A percentile compares a stretch with the other conserved stretches of the same genome.
These are phyloP conservation scores for Dermochelys coriacea DNA, from an alignment of 2,797 vertebrate species.

Conservation along the genomic window DNA sequence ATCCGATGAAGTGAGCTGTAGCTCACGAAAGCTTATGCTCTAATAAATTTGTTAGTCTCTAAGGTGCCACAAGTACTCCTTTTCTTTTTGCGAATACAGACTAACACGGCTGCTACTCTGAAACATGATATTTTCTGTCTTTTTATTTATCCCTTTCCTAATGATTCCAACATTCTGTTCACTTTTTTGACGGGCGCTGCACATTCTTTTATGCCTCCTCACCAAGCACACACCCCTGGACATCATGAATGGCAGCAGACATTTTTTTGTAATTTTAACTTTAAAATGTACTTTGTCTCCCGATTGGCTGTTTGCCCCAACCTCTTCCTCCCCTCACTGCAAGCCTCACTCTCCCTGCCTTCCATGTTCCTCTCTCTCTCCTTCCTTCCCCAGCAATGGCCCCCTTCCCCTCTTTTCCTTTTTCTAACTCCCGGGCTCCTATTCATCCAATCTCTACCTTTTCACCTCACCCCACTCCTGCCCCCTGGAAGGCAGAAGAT, in stretches of 20 bases:
- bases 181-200: too few relatives aligned
- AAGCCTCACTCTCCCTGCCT: not conserved
- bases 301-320: not conserved
- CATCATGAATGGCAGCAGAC: not conserved
- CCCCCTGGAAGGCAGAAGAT: not conserved
- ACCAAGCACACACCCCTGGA: not conserved
- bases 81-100: too few relatives aligned
- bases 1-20: too few relatives aligned
- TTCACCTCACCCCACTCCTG: not conserved
- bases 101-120: too few relatives aligned
- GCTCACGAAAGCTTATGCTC: too few relatives aligned
- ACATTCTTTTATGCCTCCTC: not conserved
- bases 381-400: not conserved
- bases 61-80: too few relatives aligned
- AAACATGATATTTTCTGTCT: too few relatives aligned
- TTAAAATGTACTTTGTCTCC: not conserved
- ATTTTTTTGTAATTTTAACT: not conserved
- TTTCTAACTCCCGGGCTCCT: rapidly evolving
- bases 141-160: too few relatives aligned
- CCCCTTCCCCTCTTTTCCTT: not conserved
- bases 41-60: too few relatives aligned
- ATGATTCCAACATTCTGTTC: too few relatives aligned
- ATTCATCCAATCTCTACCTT: not conserved
- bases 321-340: not conserved
- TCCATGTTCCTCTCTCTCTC: too few relatives aligned